Base-by-base conservation (phyloP, 2,113 vertebrate genomes). In the Malurus cyaneus region DNA sequence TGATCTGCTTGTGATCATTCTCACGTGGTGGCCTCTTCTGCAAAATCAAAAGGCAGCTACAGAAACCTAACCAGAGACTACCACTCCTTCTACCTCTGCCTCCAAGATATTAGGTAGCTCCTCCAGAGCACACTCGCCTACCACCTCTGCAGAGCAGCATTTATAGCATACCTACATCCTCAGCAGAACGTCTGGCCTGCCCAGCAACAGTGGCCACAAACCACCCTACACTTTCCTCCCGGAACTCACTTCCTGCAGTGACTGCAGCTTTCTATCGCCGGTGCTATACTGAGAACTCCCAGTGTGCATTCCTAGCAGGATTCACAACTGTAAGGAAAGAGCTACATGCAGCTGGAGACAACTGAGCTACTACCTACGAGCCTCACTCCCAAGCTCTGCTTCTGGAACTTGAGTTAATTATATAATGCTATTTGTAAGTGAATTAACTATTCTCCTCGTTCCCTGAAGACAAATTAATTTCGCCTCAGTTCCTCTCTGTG, bases 21-120 rank as follows among this genome's bases (percentile, higher is more conserved):
- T 99, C 99, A 95, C 99, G 98, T 67, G 98, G 98, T 61, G 99
- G 98, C 97, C 98, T 99, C 98, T 99, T 99, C 99, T 99, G 99
- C 97, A 99, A 99, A 98, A 98, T 97, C 98, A 99, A 98, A 99
- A 98, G 93, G 99, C 93, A 99, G 98, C 98, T 99, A 98, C 98
- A 99, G 98, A 98, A 98, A 98, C 98, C 98, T 98, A 97, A 91
- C 96, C 96, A 95, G 69, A 88, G 84, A 97, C 94, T 84, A 84
- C 19, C 79, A 17, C 49, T 93, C 93, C 93, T 93, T 89, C 94
- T 72, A 94, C 97, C 97, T 97, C 31, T 96, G 91, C 92, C 95
- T 89, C 71, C 85, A 89, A 96, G 74, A 93, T 65, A 92, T 42
- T 73, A 82, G 0, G 1, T 39, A 82, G 77, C 86, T 95, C 39